phyloP scores from a whole-genome alignment of 2,888 invertebrate genomes.

The Catocala fraxini region DNA sequence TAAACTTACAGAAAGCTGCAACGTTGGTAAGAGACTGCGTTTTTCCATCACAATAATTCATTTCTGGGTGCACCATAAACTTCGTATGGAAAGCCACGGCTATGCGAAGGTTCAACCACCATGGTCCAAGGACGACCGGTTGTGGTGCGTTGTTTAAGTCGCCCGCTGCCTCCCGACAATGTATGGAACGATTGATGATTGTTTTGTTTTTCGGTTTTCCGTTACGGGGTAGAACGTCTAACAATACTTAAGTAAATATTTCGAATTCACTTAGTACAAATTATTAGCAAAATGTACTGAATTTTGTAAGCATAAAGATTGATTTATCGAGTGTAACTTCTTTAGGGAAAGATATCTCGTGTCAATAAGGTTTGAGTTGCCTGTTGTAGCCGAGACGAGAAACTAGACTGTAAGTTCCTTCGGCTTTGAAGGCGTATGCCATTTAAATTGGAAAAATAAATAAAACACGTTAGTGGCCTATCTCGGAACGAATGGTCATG shows the following conservation, averaged over 20 bases:
- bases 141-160: slow-evolving; percentile 26
- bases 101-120: slow-evolving; percentile 62
- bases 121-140: slow-evolving; percentile 63
- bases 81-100: slow-evolving; percentile 55
- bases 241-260: neutral
- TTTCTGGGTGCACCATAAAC: slow-evolving; percentile 42
- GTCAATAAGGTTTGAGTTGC: too few relatives aligned
- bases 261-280: neutral
- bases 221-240: neutral
- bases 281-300: neutral
- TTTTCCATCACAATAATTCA: slow-evolving; percentile 35
- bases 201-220: slow-evolving; percentile 4
- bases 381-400: too few relatives aligned
- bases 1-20: too few relatives aligned
- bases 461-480: slow-evolving; percentile 1
- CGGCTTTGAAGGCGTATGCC: neutral
- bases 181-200: slow-evolving; percentile 17
- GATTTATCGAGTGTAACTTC: too few relatives aligned
- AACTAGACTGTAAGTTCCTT: neutral
- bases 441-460: slow-evolving; percentile 7
- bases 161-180: slow-evolving; percentile 31
- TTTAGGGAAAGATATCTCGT: too few relatives aligned
- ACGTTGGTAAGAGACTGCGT: neutral
- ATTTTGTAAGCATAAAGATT: too few relatives aligned
- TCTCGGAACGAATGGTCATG: slow-evolving; percentile 11